Evolutionary conservation across 2,797 vertebrate genomes (phyloP).

Genomic region (Anolis apletophallus): DNA sequence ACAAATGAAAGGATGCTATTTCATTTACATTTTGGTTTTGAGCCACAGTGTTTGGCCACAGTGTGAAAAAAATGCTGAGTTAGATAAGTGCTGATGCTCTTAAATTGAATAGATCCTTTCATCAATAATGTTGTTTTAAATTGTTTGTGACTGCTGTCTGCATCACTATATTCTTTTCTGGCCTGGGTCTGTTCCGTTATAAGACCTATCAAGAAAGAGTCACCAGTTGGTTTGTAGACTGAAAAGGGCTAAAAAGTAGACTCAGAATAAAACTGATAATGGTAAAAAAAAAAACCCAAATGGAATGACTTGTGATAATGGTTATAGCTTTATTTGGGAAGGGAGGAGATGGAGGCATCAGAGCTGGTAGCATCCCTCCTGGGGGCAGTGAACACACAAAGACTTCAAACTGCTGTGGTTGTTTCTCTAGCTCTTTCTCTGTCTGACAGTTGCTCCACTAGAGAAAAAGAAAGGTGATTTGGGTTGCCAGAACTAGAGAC

Average conservation of each 20-base stretch:
- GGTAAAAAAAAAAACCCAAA: neutral
- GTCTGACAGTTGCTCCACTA: neutral
- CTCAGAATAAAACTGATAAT: neutral
- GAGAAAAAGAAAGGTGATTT: neutral
- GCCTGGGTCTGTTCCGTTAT: too few species aligned
- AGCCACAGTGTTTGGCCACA: neutral
- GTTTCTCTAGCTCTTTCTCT: too few species aligned
- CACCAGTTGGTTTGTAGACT: neutral
- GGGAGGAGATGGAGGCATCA: too few species aligned
- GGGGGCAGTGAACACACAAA: too few species aligned
- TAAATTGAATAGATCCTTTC: neutral
- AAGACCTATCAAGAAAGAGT: neutral
- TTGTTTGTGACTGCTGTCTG: neutral
- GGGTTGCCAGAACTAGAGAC: neutral
- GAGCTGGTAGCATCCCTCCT: neutral
- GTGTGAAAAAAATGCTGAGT: too few species aligned
- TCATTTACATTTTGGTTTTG: neutral
- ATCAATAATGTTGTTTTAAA: neutral
- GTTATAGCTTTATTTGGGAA: neutral
- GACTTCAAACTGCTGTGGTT: neutral
- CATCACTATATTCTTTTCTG: neutral
- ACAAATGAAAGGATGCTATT: neutral
- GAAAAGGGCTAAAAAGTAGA: neutral
- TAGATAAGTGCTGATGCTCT: too few species aligned
- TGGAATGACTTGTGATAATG: neutral